A percentile compares a stretch with the other conserved stretches of the same genome.
Evolutionary conservation across 2,888 invertebrate species (phyloP).

Genomic region (Ceratothoa steindachneri): DNA sequence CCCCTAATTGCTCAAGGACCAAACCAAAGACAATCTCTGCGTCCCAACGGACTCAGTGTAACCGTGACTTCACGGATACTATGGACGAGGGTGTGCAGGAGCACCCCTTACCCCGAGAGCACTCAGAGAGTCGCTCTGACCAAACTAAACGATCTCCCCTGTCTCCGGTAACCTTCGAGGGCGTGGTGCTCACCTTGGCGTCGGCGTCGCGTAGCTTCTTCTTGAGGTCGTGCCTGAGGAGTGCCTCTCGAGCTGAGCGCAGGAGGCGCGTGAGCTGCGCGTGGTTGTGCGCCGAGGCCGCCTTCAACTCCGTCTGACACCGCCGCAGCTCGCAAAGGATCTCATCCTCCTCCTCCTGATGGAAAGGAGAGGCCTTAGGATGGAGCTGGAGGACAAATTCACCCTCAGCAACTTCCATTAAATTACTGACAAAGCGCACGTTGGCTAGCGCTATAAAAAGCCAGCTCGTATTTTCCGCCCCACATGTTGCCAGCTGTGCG

Average conservation of each 20-base stretch:
- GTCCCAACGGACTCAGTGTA: too few species aligned
- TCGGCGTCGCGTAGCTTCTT: conserved; percentile 61
- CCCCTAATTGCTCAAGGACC: too few species aligned
- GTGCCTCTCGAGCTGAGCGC: conserved; percentile 70
- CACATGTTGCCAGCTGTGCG: too few species aligned
- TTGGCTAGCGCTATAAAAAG: neutral
- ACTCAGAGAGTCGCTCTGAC: too few species aligned
- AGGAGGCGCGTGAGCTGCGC: conserved; percentile 66
- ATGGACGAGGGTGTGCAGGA: too few species aligned
- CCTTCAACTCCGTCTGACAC: conserved; percentile 44
- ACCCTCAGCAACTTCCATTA: neutral
- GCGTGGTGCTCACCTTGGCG: conserved; percentile 24
- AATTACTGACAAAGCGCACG: neutral
- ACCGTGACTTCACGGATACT: too few species aligned
- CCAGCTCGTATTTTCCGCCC: neutral
- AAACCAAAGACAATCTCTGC: too few species aligned
- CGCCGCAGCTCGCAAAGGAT: conserved; percentile 43
- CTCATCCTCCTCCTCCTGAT: conserved; percentile 39
- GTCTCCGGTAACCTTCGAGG: too few species aligned
- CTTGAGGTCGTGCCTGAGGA: conserved; percentile 71
- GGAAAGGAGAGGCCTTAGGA: neutral
- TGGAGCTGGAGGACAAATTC: neutral
- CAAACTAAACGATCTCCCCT: too few species aligned
- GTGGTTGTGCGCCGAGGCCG: conserved; percentile 64
- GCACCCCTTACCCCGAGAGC: too few species aligned